phyloP scores from a whole-genome alignment of 2,113 vertebrate species.

The Caranx melampygus region DNA sequence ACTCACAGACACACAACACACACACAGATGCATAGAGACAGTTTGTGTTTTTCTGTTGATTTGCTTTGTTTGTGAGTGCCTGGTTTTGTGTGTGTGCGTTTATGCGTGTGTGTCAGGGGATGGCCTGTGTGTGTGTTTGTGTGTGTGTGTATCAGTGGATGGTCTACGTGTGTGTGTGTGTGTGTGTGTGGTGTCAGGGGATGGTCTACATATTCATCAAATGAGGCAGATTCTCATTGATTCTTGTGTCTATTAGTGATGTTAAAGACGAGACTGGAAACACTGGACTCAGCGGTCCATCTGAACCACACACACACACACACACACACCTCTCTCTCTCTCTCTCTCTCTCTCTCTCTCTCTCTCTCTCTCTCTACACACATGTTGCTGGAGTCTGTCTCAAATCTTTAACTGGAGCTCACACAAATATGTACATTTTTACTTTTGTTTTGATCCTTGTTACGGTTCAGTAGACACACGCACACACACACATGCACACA shows the following conservation, averaged over 20 bases:
- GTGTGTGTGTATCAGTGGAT: conserved; percentile 68
- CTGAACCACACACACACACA: conserved; percentile 7
- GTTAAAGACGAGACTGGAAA: conserved; percentile 83
- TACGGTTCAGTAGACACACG: conserved; percentile 20
- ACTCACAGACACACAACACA: conserved; percentile 31
- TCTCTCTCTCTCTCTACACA: not conserved
- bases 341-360: no score
- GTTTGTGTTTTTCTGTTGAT: no score
- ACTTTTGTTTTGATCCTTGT: conserved; percentile 28
- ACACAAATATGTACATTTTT: conserved; percentile 14
- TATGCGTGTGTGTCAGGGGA: conserved; percentile 71
- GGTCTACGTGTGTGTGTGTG: conserved; percentile 74
- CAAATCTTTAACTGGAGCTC: not conserved
- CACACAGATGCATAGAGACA: conserved; percentile 7
- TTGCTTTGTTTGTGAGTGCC: no score
- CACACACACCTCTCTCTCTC: no score
- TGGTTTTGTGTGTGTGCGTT: conserved; percentile 6
- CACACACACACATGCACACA: conserved; percentile 20
- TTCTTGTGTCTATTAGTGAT: conserved; percentile 90
- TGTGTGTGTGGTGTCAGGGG: conserved; percentile 67
- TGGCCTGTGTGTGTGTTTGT: conserved; percentile 62
- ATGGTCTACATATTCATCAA: conserved; percentile 91
- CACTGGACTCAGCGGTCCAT: conserved; percentile 19
- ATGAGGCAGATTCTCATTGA: conserved; percentile 94
- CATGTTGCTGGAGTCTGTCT: not conserved